Conservation (phyloP, 1,140 invertebrate genomes). For the Penaeus japonicus region DNA sequence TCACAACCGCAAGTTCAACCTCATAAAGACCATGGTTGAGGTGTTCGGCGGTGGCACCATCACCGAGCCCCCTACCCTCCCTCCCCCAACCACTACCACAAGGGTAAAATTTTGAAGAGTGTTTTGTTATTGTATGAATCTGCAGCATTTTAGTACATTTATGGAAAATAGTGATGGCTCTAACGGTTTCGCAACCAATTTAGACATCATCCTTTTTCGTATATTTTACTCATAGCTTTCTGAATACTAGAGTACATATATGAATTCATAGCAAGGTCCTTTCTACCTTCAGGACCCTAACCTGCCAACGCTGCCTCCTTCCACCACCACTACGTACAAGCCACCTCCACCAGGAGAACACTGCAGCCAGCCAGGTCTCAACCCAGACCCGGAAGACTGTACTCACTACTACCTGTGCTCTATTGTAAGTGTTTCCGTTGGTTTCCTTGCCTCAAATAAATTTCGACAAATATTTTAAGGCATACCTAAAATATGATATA, state of each 20-base stretch:
- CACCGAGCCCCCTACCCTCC: too few relatives aligned
- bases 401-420: slow-evolving; percentile 23
- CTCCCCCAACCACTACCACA: too few relatives aligned
- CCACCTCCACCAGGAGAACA: background rate
- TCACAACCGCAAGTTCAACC: slow-evolving; percentile 59
- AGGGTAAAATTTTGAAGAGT: too few relatives aligned
- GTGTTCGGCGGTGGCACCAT: background rate
- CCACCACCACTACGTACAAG: background rate
- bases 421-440: background rate
- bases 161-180: too few relatives aligned
- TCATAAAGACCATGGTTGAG: slow-evolving; percentile 9
- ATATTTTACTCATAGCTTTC: too few relatives aligned
- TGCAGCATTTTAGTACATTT: too few relatives aligned
- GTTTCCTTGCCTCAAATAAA: too few relatives aligned
- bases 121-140: too few relatives aligned
- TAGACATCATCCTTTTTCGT: too few relatives aligned
- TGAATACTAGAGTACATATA: too few relatives aligned
- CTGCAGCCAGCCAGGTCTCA: background rate
- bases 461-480: background rate
- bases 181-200: too few relatives aligned
- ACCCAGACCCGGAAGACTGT: background rate
- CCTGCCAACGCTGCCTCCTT: background rate
- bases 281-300: background rate
- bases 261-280: background rate
- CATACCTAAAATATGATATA: background rate